These are phyloP conservation scores for Xiphophorus hellerii DNA, from an alignment of 2,113 vertebrate genomes.

Conservation along the genomic window DNA sequence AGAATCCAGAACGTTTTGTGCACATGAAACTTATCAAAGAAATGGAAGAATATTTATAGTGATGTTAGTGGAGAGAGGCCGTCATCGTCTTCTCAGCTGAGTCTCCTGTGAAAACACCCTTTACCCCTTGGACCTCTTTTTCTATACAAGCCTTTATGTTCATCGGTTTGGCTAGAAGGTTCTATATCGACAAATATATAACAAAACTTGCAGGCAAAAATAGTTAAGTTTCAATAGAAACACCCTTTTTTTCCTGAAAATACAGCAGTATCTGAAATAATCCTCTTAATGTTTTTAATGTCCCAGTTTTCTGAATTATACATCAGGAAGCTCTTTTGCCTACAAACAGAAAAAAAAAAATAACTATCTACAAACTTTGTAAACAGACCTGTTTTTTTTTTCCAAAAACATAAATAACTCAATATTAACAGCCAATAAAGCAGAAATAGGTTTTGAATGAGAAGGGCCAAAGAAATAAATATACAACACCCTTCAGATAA, in stretches of 20 bases:
- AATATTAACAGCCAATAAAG: slow-evolving; percentile 98
- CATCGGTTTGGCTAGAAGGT: slow-evolving; percentile 99
- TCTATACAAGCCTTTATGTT: slow-evolving; percentile 98
- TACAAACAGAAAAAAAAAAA: slow-evolving; percentile 94
- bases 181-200: slow-evolving; percentile 99
- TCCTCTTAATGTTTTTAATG: slow-evolving; percentile 78
- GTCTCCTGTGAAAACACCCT: slow-evolving; percentile 55
- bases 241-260: slow-evolving; percentile 99
- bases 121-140: slow-evolving; percentile 81
- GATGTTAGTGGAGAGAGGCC: slow-evolving; percentile 89
- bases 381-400: slow-evolving; percentile 99
- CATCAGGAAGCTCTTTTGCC: slow-evolving; percentile 98
- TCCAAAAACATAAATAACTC: slow-evolving; percentile 99
- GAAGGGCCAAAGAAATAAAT: slow-evolving; percentile 87
- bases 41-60: slow-evolving; percentile 91
- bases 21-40: slow-evolving; percentile 90
- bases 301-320: slow-evolving; percentile 87
- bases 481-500: slow-evolving; percentile 88
- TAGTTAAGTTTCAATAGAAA: slow-evolving; percentile 99
- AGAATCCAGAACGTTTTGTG: slow-evolving; percentile 85
- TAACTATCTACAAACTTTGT: slow-evolving; percentile 99
- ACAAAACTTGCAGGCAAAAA: slow-evolving; percentile 99
- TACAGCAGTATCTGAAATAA: slow-evolving; percentile 99
- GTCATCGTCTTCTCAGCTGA: slow-evolving; percentile 72
- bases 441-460: slow-evolving; percentile 94